Evolutionary conservation across 2,113 vertebrate genomes (phyloP).

Genomic region (Craseonycteris thonglongyai): DNA sequence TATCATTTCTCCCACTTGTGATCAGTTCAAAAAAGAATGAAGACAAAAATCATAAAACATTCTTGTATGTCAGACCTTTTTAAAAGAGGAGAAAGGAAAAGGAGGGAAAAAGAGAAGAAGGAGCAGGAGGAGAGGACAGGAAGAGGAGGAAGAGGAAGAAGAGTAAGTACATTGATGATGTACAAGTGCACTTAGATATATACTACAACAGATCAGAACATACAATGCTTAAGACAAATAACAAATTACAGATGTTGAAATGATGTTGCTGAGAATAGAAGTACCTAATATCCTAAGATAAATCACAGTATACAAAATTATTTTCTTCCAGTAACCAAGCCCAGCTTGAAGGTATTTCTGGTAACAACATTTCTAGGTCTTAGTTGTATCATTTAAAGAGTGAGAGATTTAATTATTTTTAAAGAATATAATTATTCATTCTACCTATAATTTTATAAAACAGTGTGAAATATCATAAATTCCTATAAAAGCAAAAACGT

Average conservation of each 20-base stretch:
- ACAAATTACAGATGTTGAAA: not conserved
- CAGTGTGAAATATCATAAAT: not conserved
- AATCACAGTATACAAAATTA: not conserved
- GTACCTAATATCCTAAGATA: not conserved
- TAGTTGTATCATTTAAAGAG: not conserved
- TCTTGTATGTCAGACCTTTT: not conserved
- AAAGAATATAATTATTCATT: not conserved
- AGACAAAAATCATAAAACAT: not conserved
- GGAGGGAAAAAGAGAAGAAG: too few relatives aligned
- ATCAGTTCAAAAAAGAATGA: not conserved
- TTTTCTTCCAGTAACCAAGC: not conserved
- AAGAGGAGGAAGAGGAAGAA: not conserved
- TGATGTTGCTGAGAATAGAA: not conserved
- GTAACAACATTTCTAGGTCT: not conserved
- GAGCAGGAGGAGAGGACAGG: accelerated
- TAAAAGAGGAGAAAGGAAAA: not conserved
- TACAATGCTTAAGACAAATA: not conserved
- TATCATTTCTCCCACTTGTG: not conserved
- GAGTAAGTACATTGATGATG: not conserved
- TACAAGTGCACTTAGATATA: not conserved
- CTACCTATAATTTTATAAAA: not conserved
- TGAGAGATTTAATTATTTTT: not conserved
- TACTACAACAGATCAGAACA: not conserved
- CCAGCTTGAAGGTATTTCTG: not conserved
- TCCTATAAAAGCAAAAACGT: not conserved